A percentile compares a stretch with the other conserved stretches of the same genome.
Conservation (phyloP, 1,140 invertebrate species). For the Melitaea cinxia region DNA sequence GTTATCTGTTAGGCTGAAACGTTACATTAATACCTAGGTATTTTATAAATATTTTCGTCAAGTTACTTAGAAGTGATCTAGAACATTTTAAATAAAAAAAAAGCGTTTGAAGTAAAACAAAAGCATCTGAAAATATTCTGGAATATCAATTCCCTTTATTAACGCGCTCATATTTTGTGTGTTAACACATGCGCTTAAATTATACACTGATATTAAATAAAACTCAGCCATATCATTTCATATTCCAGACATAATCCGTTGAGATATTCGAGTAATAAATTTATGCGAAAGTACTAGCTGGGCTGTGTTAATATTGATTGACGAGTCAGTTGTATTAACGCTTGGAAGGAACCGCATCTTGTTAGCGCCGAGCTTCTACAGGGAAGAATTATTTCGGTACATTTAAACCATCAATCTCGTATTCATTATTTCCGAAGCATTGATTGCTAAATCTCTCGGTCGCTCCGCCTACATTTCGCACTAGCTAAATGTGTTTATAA, state of each 20-base stretch:
- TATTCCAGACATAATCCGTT: slow-evolving; percentile 23
- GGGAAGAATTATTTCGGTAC: slow-evolving; percentile 5
- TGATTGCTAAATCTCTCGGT: slow-evolving; percentile 48
- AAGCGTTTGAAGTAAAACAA: neutral
- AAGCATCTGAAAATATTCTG: neutral
- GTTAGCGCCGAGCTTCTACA: slow-evolving; percentile 6
- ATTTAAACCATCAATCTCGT: slow-evolving; percentile 53
- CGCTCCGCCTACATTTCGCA: slow-evolving; percentile 64
- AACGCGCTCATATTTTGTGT: slow-evolving; percentile 7
- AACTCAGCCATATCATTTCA: slow-evolving; percentile 22
- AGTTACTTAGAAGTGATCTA: neutral
- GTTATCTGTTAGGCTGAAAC: slow-evolving; percentile 9
- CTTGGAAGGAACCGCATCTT: slow-evolving; percentile 6
- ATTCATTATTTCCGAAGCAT: slow-evolving; percentile 62
- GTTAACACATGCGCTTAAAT: slow-evolving; percentile 16
- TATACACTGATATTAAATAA: slow-evolving; percentile 20
- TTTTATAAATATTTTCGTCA: neutral
- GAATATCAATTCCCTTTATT: neutral
- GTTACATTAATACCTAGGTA: neutral
- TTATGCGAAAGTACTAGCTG: slow-evolving; percentile 17
- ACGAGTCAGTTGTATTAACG: slow-evolving; percentile 18
- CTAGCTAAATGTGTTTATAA: slow-evolving; percentile 75
- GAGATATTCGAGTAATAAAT: slow-evolving; percentile 26
- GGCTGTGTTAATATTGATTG: slow-evolving; percentile 31
- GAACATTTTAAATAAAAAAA: neutral